These are phyloP conservation scores for Dermolepida albohirtum DNA, from an alignment of 2,888 invertebrate species.

Conservation along the genomic window DNA sequence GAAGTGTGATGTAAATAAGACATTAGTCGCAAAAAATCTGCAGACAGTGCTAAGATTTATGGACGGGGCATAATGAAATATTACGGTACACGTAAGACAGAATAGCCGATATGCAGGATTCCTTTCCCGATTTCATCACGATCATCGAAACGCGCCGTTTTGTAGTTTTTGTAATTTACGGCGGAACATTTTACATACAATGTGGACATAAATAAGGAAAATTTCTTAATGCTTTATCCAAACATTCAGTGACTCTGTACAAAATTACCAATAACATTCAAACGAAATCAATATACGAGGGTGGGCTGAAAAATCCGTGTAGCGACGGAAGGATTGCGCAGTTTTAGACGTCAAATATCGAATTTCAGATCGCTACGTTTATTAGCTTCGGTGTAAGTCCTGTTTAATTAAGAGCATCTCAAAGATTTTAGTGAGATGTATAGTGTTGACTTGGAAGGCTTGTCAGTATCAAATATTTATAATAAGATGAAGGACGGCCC, in stretches of 20 bases:
- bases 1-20: constrained; percentile 43
- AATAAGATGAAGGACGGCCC: too few species aligned
- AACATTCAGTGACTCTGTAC: background rate
- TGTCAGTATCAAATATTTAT: too few species aligned
- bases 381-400: too few species aligned
- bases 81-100: constrained; percentile 32
- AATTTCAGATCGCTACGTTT: too few species aligned
- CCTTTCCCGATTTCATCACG: constrained; percentile 40
- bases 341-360: too few species aligned
- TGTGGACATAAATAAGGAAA: constrained; percentile 32
- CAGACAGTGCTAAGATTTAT: constrained; percentile 38
- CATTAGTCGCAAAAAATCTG: constrained; percentile 38
- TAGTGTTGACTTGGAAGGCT: too few species aligned
- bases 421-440: too few species aligned
- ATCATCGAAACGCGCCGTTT: constrained; percentile 31
- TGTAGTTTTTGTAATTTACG: constrained; percentile 33
- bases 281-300: background rate
- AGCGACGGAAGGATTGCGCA: too few species aligned
- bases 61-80: constrained; percentile 33
- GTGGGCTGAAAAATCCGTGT: too few species aligned
- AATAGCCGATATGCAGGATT: constrained; percentile 34
- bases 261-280: too few species aligned
- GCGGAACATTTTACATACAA: constrained; percentile 34
- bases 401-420: too few species aligned
- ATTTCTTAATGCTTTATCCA: constrained; percentile 37